Evolutionary conservation across 1,140 invertebrate species (phyloP).

Genomic region (Bombus pascuorum): DNA sequence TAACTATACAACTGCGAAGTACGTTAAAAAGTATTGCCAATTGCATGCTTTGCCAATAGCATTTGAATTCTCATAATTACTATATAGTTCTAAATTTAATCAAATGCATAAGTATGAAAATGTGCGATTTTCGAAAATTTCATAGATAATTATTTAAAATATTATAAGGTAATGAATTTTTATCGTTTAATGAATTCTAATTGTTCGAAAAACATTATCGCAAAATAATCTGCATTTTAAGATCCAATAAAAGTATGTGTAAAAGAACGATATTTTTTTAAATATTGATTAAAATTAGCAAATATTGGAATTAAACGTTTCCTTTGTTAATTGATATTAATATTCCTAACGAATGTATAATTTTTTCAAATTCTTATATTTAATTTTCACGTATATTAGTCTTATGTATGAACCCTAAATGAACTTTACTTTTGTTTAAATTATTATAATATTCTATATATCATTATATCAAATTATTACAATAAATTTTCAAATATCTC

Average conservation of each 20-base stretch:
- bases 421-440: background rate
- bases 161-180: background rate
- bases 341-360: background rate
- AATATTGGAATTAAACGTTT: background rate
- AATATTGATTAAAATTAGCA: background rate
- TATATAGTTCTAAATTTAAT: background rate
- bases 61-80: background rate
- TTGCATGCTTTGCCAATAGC: background rate
- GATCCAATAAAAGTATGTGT: background rate
- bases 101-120: background rate
- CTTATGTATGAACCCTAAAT: background rate
- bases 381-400: background rate
- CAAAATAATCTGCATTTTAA: background rate
- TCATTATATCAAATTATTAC: background rate
- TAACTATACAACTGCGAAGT: conserved; percentile 56
- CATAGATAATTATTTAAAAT: too few species aligned
- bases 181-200: background rate
- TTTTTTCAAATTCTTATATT: background rate
- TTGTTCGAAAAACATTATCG: background rate
- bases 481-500: background rate
- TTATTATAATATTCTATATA: background rate
- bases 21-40: conserved; percentile 48
- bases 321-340: background rate
- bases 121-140: background rate
- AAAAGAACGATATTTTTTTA: background rate